phyloP scores from a whole-genome alignment of 2,888 invertebrate species.

The Amaurobius ferox region DNA sequence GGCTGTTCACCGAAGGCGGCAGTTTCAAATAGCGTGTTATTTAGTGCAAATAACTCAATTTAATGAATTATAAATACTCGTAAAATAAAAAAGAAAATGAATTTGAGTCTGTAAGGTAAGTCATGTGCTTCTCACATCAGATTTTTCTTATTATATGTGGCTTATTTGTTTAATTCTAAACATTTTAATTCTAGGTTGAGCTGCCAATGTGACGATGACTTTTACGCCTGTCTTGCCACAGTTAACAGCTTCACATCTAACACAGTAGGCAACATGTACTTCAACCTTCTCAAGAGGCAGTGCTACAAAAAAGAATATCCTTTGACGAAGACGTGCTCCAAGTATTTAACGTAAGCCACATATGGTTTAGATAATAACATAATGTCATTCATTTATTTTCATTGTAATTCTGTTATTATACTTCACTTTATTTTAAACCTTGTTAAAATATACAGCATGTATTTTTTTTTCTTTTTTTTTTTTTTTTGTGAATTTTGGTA shows the following conservation, averaged over 20 bases:
- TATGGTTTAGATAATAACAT: too few species aligned
- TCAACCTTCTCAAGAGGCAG: constrained; percentile 84
- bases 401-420: too few species aligned
- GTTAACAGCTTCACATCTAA: constrained; percentile 42
- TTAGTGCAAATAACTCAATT: neutral
- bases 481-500: too few species aligned
- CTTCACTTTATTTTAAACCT: too few species aligned
- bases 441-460: neutral
- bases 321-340: constrained; percentile 38
- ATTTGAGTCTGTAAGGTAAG: too few species aligned
- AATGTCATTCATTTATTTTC: too few species aligned
- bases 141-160: too few species aligned
- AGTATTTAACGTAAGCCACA: constrained; percentile 54
- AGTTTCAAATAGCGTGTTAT: too few species aligned
- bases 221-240: constrained; percentile 35
- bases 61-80: neutral
- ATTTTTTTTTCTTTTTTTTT: neutral
- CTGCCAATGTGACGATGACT: constrained; percentile 62
- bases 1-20: too few species aligned
- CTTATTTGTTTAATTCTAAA: too few species aligned
- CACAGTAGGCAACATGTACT: constrained; percentile 83
- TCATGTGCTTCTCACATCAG: too few species aligned
- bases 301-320: constrained; percentile 82
- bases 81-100: neutral
- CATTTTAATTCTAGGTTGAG: constrained; percentile 39